These are phyloP conservation scores for Hypanus sabinus DNA, from an alignment of 2,113 vertebrate species.

Conservation along the genomic window DNA sequence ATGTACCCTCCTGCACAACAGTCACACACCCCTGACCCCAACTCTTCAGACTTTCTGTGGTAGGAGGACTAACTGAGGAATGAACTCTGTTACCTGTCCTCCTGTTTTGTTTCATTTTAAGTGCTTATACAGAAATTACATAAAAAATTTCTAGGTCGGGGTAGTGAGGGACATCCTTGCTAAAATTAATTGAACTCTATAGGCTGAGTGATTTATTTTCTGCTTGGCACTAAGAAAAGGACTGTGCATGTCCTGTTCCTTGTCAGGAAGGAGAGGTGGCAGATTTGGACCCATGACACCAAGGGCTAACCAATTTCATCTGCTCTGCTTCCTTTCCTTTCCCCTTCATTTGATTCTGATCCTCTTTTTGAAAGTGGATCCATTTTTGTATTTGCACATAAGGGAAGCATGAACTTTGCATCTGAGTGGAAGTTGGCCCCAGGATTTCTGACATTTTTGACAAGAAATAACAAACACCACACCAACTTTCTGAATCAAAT, in stretches of 20 bases:
- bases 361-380: neutral
- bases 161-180: neutral
- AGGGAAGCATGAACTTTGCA: constrained; percentile 12
- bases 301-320: neutral
- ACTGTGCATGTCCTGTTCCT: neutral
- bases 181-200: neutral
- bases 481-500: constrained; percentile 11
- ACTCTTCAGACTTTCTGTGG: neutral
- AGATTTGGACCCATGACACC: neutral
- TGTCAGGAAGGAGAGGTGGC: neutral
- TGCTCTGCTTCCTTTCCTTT: neutral
- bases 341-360: neutral
- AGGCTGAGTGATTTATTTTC: neutral
- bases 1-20: neutral
- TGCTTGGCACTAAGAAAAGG: neutral
- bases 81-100: neutral
- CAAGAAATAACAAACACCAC: constrained; percentile 31
- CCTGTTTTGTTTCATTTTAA: neutral
- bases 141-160: neutral
- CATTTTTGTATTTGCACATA: neutral
- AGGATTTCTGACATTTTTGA: constrained; percentile 25
- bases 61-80: constrained; percentile 14
- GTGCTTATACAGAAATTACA: neutral
- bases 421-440: constrained; percentile 25
- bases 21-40: neutral